Base-by-base conservation (phyloP, 2,113 vertebrate species). In the Benitochromis conjunctus region DNA sequence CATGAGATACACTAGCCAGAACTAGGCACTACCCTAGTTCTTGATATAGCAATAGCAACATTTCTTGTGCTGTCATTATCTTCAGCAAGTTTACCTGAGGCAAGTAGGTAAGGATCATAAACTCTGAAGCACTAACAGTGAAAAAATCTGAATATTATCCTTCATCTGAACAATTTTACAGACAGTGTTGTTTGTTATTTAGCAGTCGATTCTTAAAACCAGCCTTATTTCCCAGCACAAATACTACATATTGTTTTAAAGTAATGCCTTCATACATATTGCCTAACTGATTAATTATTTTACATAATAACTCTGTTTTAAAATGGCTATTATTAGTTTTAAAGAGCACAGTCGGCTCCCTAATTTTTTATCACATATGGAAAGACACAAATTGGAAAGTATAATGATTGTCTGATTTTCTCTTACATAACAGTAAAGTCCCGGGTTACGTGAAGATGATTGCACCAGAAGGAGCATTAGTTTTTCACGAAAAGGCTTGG, bases 401-500 rank as follows among this genome's bases (percentile, higher is more conserved):
- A 64, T 19, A 53, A 76, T 14, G 21, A 29, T 24, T 51, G 18
- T n/a, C 24, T 57, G 31, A 10, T 60, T 14, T n/a, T 80, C 9
- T 36, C 12, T n/a, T 41, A 13, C 29, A 9, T 56, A 90, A 55
- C 89, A 99, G 99, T 96, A 99, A 99, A 97, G 98, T 99, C 86
- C 99, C 98, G 18, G 96, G 95, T 0, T 99, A 98, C 80, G 97
- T 99, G 86, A 97, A 98, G 95, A 97, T 99, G 97, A 97, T 99
- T 78, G 99, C 99, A 86, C 99, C 99, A 4, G 98, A 99, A 91
- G 98, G 98, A 89, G 98, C 98, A 8, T 93, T 99, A 96, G 97
- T 99, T 79, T 99, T 99, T 91, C 98, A 99, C 0, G 98, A 99
- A 96, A 98, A 99, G 91, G 98, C 98, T 34, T 99, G 98, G 98